phyloP scores from a whole-genome alignment of 1,140 invertebrate genomes.

The Heliothis virescens region DNA sequence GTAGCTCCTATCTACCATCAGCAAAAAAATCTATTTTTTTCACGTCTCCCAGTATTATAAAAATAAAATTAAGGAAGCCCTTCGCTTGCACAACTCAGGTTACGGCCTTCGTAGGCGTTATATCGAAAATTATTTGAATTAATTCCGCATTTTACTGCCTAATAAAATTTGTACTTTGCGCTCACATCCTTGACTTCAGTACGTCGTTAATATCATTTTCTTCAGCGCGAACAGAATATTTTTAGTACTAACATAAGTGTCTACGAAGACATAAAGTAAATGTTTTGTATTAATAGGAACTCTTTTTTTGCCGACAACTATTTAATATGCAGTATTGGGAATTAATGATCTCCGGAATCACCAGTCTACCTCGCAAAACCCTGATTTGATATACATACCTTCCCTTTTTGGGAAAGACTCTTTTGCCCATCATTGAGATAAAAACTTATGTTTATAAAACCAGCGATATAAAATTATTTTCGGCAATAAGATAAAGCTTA shows the following conservation, averaged over 20 bases:
- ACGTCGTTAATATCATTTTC: slow-evolving; percentile 13
- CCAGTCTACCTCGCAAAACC: too few relatives aligned
- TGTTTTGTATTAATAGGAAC: neutral
- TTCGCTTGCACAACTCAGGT: slow-evolving; percentile 14
- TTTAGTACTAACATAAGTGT: slow-evolving; percentile 7
- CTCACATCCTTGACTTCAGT: slow-evolving; percentile 21
- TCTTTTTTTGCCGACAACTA: neutral
- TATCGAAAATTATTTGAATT: slow-evolving; percentile 42
- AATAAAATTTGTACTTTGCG: slow-evolving; percentile 42
- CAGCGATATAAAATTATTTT: neutral
- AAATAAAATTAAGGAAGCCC: slow-evolving; percentile 6
- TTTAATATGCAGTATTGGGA: too few relatives aligned
- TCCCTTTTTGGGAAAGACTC: too few relatives aligned
- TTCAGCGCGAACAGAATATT: slow-evolving; percentile 17
- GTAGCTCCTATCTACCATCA: neutral
- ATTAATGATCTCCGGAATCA: too few relatives aligned
- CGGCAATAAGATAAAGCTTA: neutral
- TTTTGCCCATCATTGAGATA: too few relatives aligned
- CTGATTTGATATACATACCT: too few relatives aligned
- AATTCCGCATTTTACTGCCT: slow-evolving; percentile 36
- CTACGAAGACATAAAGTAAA: neutral
- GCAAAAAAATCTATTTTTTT: slow-evolving; percentile 2
- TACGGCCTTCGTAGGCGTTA: slow-evolving; percentile 25
- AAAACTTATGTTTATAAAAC: too few relatives aligned
- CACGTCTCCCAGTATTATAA: slow-evolving; percentile 16